Percentiles rank a stretch among this genome's conserved stretches.
Evolutionary conservation across 2,888 invertebrate species (phyloP).

Genomic region (Lasius platythorax): DNA sequence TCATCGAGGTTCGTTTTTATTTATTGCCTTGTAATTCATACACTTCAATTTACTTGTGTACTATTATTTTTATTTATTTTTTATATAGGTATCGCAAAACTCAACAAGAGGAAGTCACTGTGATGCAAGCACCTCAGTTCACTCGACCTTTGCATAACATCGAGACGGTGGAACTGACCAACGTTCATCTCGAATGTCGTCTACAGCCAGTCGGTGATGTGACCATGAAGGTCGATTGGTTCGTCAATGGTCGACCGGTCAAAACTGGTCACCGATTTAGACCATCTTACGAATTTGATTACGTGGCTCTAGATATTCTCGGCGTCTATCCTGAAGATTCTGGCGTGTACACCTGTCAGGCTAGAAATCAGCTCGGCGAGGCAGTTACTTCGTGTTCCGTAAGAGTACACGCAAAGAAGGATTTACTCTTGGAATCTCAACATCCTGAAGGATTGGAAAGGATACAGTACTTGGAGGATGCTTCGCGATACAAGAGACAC

Average conservation of each 20-base stretch:
- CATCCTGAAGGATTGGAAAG: conserved; percentile 97
- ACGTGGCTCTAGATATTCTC: conserved; percentile 97
- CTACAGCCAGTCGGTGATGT: conserved; percentile 96
- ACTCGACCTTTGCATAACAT: conserved; percentile 95
- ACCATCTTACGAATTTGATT: conserved; percentile 98
- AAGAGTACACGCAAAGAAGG: conserved; percentile 95
- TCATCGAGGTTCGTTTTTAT: conserved; percentile 87
- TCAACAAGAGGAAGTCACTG: conserved; percentile 93
- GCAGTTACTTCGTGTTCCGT: conserved; percentile 97
- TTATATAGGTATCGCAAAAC: conserved; percentile 88
- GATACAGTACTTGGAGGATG: conserved; percentile 96
- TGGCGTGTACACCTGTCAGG: conserved; percentile 98
- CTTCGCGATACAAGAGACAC: conserved; percentile 93
- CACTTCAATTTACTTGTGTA: not conserved
- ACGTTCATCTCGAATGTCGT: conserved; percentile 96
- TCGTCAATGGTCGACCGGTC: conserved; percentile 96
- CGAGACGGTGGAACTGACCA: conserved; percentile 96
- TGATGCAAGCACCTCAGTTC: conserved; percentile 95
- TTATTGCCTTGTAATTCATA: not conserved
- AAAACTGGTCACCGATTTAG: conserved; percentile 97
- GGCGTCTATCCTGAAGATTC: conserved; percentile 99
- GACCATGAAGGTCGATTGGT: conserved; percentile 98
- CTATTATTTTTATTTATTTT: not conserved
- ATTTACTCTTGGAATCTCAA: conserved; percentile 94
- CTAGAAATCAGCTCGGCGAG: conserved; percentile 97